phyloP scores from a whole-genome alignment of 2,113 vertebrate species.

The Odocoileus hemionus region DNA sequence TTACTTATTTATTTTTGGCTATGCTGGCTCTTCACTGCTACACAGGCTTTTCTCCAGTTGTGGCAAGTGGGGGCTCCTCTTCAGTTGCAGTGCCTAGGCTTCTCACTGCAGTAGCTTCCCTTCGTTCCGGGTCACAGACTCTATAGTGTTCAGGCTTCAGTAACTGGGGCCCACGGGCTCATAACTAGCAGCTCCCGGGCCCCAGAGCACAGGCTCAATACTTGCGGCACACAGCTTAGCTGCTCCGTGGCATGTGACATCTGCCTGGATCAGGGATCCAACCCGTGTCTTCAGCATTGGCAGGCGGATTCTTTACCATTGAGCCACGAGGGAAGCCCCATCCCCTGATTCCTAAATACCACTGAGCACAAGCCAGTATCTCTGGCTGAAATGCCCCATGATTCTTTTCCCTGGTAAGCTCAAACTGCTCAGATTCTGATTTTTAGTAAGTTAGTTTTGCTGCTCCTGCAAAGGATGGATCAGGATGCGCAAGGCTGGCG shows the following conservation, averaged over 20 bases:
- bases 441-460: background rate
- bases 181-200: background rate
- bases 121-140: background rate
- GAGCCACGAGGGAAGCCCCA: background rate
- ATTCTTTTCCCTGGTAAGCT: background rate
- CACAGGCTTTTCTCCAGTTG: background rate
- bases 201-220: background rate
- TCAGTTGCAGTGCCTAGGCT: accelerated
- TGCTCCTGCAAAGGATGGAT: background rate
- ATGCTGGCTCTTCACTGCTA: background rate
- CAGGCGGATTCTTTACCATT: background rate
- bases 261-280: background rate
- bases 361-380: background rate
- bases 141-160: background rate
- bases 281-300: background rate
- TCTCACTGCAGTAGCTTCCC: background rate
- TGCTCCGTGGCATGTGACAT: background rate
- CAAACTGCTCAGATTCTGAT: background rate
- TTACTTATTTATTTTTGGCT: background rate
- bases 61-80: background rate
- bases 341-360: background rate
- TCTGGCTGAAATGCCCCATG: background rate
- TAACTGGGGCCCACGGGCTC: background rate
- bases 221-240: background rate
- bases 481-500: background rate